phyloP scores from a whole-genome alignment of 2,797 vertebrate species.

The Enteromius viviparus region DNA sequence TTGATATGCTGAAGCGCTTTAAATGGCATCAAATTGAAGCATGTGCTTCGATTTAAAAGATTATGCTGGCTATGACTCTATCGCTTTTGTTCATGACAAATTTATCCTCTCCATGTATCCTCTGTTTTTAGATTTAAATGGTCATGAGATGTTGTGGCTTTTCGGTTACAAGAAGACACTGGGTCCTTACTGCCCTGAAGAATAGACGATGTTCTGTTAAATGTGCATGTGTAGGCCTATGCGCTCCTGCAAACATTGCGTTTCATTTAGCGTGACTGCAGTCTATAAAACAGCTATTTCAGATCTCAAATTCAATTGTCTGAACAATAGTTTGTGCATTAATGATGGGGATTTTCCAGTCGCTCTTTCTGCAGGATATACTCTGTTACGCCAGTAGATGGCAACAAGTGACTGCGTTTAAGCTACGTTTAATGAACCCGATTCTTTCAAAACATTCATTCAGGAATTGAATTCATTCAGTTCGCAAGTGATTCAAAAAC shows the following conservation, averaged over 20 bases:
- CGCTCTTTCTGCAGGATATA: neutral
- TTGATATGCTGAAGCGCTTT: neutral
- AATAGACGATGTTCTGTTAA: constrained; percentile 4
- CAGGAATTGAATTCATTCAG: neutral
- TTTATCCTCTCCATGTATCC: neutral
- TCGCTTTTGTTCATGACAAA: constrained; percentile 6
- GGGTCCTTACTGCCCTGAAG: neutral
- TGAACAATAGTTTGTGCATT: neutral
- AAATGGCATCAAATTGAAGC: neutral
- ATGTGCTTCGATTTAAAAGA: constrained; percentile 11
- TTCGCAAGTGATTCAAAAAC: neutral
- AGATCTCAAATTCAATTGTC: neutral
- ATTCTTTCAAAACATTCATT: neutral
- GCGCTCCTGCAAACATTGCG: constrained; percentile 10
- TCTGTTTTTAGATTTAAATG: constrained; percentile 11
- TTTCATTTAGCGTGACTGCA: constrained; percentile 10
- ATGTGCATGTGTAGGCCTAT: neutral
- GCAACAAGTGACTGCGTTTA: neutral
- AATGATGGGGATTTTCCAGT: neutral
- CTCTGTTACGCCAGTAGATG: neutral
- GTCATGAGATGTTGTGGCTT: constrained; percentile 17
- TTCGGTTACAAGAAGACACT: constrained; percentile 15
- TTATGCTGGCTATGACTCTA: neutral
- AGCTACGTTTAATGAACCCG: neutral
- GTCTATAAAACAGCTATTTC: neutral